Evolutionary conservation across 1,140 invertebrate genomes (phyloP).

Genomic region (Meloidogyne hapla): DNA sequence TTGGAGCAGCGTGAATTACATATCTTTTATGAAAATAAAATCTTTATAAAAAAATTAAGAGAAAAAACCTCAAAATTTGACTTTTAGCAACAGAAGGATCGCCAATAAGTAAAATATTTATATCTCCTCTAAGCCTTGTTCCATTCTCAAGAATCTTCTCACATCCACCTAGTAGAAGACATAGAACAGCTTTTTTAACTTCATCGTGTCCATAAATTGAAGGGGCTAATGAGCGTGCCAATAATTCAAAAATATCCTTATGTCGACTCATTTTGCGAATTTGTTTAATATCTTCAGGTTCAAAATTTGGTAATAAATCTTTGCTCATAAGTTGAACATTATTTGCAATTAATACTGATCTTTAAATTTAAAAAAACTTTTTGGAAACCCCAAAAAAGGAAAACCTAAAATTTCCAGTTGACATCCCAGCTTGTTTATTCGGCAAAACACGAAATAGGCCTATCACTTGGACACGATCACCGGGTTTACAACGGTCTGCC

Average conservation of each 20-base stretch:
- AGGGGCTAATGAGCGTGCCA: slow-evolving; percentile 88
- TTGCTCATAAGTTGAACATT: slow-evolving; percentile 86
- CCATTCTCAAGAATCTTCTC: slow-evolving; percentile 95
- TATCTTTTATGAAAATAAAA: slow-evolving; percentile 69
- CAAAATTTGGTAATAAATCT: slow-evolving; percentile 77
- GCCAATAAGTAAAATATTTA: slow-evolving; percentile 93
- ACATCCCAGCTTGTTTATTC: slow-evolving; percentile 86
- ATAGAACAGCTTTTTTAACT: slow-evolving; percentile 93
- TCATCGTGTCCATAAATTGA: slow-evolving; percentile 96
- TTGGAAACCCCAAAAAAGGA: neutral
- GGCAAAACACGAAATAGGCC: slow-evolving; percentile 91
- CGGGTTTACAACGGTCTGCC: slow-evolving; percentile 85
- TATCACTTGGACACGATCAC: slow-evolving; percentile 89
- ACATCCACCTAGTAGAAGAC: slow-evolving; percentile 87
- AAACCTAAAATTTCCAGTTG: slow-evolving; percentile 85
- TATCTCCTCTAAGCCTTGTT: slow-evolving; percentile 91
- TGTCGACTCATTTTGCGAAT: slow-evolving; percentile 75
- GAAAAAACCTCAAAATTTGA: slow-evolving; percentile 74
- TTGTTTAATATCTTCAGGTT: slow-evolving; percentile 80
- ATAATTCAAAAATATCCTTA: slow-evolving; percentile 76
- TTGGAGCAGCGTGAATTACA: slow-evolving; percentile 85
- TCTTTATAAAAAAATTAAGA: slow-evolving; percentile 65
- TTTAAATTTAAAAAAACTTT: slow-evolving; percentile 62
- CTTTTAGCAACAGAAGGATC: slow-evolving; percentile 99
- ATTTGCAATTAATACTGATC: slow-evolving; percentile 89